These are phyloP conservation scores for Cephus runcator DNA, from an alignment of 2,888 invertebrate genomes.

Conservation along the genomic window DNA sequence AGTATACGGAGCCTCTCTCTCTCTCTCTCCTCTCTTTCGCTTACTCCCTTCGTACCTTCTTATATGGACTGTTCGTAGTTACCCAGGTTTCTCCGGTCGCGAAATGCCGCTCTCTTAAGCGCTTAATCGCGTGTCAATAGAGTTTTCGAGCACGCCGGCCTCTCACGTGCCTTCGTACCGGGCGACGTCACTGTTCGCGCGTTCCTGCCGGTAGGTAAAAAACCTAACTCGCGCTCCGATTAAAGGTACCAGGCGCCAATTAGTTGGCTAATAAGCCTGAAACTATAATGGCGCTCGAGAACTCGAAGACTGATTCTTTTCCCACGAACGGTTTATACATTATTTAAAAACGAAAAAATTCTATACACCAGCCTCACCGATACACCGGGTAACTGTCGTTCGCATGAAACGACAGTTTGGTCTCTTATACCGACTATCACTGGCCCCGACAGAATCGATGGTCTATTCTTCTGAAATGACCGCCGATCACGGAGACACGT, in stretches of 20 bases:
- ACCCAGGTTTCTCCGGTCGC: conserved; percentile 46
- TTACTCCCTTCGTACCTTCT: conserved; percentile 10
- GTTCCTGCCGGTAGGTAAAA: background rate
- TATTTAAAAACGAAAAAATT: background rate
- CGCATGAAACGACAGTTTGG: background rate
- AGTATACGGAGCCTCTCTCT: conserved; percentile 8
- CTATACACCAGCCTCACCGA: background rate
- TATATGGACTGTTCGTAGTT: background rate
- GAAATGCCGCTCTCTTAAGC: conserved; percentile 43
- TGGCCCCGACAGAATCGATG: background rate
- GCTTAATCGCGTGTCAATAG: conserved; percentile 47
- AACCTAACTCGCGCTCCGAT: background rate
- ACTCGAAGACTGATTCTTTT: background rate
- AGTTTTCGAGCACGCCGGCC: conserved; percentile 21
- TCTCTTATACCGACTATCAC: background rate
- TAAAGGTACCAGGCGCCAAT: background rate
- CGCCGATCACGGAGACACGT: background rate
- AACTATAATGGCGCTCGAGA: background rate
- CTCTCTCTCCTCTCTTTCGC: conserved; percentile 14
- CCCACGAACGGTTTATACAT: background rate
- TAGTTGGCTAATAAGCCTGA: background rate
- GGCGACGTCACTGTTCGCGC: conserved; percentile 1
- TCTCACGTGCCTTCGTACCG: conserved; percentile 15
- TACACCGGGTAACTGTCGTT: background rate
- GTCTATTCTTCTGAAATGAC: background rate